Base-by-base conservation (phyloP, 2,113 vertebrate genomes). In the Tiliqua scincoides region DNA sequence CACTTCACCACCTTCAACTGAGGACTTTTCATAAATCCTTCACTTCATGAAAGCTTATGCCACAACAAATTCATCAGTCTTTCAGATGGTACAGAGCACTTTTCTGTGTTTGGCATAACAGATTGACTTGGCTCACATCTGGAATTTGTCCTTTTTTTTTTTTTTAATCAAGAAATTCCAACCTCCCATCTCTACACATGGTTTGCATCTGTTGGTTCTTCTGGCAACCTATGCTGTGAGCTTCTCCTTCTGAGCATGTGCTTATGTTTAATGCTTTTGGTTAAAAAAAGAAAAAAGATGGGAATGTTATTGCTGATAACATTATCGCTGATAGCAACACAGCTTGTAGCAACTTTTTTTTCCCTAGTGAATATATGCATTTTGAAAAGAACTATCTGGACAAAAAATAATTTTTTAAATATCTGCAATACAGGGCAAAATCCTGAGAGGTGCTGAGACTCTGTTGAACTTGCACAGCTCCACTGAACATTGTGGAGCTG, bases 381-480 rank as follows among this genome's bases (percentile, higher is more conserved):
- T 87, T 32, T 35, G 7, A 83, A 48, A 78, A 79, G 0, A 82
- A 61, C 30, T 9, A 73, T 15, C 18, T 7, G 0, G 35, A 43
- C 72, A 70, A 70, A 88, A 12, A 68, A 5, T 82, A 83, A 32
- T 57, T 74, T 79, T n/a, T 86, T 81, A 68, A 23, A 85, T 17
- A 48, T 74, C 35, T 37, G 10, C 1, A 6, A 11, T 1, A 0
- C 15, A 20, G 59, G 61, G 75, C 40, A 71, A 77, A 18, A 88
- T 40, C 9, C 52, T 82, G 82, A 70, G 37, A 72, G 74, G 18
- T 83, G 73, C 78, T 62, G 78, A 73, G 15, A 11, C 0, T 6
- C 18, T 32, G 74, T 18, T 37, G 52, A 48, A 32, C 52, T 6
- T 27, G 72, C n/a, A 6, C 0, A 0, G 6, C 0, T 0, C 1